Evolutionary conservation across 2,797 vertebrate species (phyloP).

Genomic region (Anolis apletophallus): DNA sequence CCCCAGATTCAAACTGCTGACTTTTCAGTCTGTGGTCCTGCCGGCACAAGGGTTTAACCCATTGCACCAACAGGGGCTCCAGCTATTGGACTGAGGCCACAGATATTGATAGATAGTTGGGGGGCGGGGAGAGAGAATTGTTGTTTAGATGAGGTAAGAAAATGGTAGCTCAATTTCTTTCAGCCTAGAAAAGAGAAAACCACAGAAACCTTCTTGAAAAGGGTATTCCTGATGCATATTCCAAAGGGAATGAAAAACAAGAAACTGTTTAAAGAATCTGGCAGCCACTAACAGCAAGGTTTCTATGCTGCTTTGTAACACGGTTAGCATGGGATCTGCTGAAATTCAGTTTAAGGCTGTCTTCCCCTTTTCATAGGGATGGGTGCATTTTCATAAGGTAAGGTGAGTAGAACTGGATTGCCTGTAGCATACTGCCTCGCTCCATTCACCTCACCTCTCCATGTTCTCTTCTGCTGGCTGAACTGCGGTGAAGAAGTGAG

Average conservation of each 20-base stretch:
- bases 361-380: background rate
- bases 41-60: too few relatives aligned
- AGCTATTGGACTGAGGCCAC: background rate
- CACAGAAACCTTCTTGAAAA: background rate
- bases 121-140: background rate
- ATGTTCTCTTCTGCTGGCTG: background rate
- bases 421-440: too few relatives aligned
- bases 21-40: too few relatives aligned
- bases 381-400: background rate
- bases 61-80: too few relatives aligned
- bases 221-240: background rate
- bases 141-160: background rate
- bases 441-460: background rate
- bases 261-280: background rate
- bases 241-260: background rate
- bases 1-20: too few relatives aligned
- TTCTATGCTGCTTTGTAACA: background rate
- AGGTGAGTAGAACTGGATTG: background rate
- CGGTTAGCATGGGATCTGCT: background rate
- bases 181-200: background rate
- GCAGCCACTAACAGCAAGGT: conserved; percentile 2
- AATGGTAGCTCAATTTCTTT: background rate
- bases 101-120: background rate
- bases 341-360: background rate
- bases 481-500: background rate